Evolutionary conservation across 2,113 vertebrate species (phyloP), one percentile per base, ranked within the genome.

Genomic region (Austrofundulus limnaeus): DNA sequence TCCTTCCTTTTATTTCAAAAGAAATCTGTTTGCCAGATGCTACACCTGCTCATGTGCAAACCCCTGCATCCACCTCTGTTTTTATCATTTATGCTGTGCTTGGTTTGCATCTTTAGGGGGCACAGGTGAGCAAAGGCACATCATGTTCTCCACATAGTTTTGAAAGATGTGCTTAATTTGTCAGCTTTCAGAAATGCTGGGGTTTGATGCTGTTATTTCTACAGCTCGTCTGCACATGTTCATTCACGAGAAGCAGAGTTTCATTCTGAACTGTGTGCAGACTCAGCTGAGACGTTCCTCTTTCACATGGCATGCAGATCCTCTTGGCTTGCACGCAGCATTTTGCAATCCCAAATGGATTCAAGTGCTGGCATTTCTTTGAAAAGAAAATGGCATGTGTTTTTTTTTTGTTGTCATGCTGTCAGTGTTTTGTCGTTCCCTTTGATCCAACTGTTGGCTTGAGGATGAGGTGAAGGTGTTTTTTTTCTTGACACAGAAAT

Each of bases 1-100:
- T 6, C 7, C 47, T 49, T 49, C 21, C 47, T 2, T 9, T 14
- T 43, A 52, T 57, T 56, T 34, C 42, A 0, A 66, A 37, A 43
- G 25, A 72, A 66, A 78, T 71, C 17, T 20, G 2, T 59, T 28
- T 69, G 34, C 48, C 55, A 60, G 47, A 85, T 62, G 69, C 52
- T 48, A 41, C 16, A 53, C 43, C 66, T 75, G 21, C 43, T 57
- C 28, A 21, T 2, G 45, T 38, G 43, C 57, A 39, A 16, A 23
- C 20, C 42, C 38, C 46, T 60, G 17, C 60, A 38, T 23, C 47
- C 23, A 16, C 19, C 12, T 56, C n/a, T 1, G n/a, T 55, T 49
- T 14, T 19, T 45, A 17, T 66, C n/a, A 28, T 51, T 25, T 14
- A n/a, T 25, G 21, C 39, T 69, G 54, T 47, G 39, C 42, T 20